Base-by-base conservation (phyloP, 2,888 invertebrate species). In the Eupithecia insigniata region DNA sequence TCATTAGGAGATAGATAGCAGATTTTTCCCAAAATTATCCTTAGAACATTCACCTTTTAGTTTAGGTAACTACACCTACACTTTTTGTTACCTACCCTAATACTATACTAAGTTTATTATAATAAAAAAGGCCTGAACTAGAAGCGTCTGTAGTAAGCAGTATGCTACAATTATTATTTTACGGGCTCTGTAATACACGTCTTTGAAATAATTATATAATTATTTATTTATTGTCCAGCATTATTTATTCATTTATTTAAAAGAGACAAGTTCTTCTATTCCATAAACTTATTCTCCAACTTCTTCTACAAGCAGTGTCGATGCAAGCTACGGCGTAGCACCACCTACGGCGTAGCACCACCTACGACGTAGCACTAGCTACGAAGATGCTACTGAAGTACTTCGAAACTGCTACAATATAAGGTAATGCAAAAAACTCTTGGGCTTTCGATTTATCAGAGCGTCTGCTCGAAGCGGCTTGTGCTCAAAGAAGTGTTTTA, bases 1-100 rank as follows among this genome's bases (percentile, higher is more conserved):
- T 36, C 26, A 34, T 64, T 64, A 36, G 12, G 12, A n/a, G n/a
- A n/a, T n/a, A 61, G 26, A 32, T n/a, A n/a, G 36, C 36, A 26
- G 26, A 64, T n/a, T 36, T 64, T 64, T 36, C 64, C 64, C 10
- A 32, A 62, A 5, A 62, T 64, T 64, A 36, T 64, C 36, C 61
- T 36, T 22, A 22, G 32, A 64, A 34, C 60, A 60, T 28, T 39
- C 22, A 32, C 8, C n/a, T 34, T 34, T 5, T 5, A 12, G 22
- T 64, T 34, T 64, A 36, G 22, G 36, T 36, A 26, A 64, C 30
- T n/a, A n/a, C 12, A n/a, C 30, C 10, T 30, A 60, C 8, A 60
- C 18, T 5, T 55, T 55, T 55, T 5, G 26, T 1, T 22, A 22
- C n/a, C n/a, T 51, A 51, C 10, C 10, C 0, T 51, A 8, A n/a